Evolutionary conservation across 2,797 vertebrate species (phyloP).

Genomic region (Carapus acus): DNA sequence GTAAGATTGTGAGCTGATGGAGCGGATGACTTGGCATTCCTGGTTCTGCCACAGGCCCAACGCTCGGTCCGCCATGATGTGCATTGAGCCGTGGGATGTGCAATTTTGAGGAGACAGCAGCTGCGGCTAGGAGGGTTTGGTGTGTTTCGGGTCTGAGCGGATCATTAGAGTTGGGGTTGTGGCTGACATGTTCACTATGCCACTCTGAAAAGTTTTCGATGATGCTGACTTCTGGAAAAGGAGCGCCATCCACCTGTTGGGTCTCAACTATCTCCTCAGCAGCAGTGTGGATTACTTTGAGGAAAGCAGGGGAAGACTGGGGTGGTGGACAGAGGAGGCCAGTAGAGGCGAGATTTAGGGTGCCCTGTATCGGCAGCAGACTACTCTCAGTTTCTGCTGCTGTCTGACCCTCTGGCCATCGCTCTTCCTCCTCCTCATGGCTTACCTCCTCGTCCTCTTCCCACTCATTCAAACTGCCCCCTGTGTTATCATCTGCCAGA

Average conservation of each 20-base stretch:
- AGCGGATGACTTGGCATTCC: neutral
- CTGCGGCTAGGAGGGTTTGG: too few species aligned
- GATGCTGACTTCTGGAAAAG: constrained; percentile 47
- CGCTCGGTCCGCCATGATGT: neutral
- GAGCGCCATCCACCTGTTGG: constrained; percentile 49
- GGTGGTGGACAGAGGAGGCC: constrained; percentile 9
- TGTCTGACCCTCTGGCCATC: too few species aligned
- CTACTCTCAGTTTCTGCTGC: too few species aligned
- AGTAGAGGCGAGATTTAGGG: too few species aligned
- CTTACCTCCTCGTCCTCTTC: constrained; percentile 36
- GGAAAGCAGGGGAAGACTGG: constrained; percentile 25
- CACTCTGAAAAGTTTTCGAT: constrained; percentile 49
- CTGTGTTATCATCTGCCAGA: constrained; percentile 23
- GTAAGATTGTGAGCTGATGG: constrained; percentile 16
- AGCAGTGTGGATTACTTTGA: constrained; percentile 30
- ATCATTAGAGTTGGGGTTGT: constrained; percentile 18
- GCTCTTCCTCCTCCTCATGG: constrained; percentile 33
- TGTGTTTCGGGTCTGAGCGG: neutral
- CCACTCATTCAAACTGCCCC: constrained; percentile 20
- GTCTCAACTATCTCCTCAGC: constrained; percentile 29
- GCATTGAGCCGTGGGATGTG: neutral
- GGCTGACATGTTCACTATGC: constrained; percentile 27
- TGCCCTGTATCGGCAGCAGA: too few species aligned
- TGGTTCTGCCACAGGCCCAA: constrained; percentile 4
- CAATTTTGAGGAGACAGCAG: neutral